Base-by-base conservation (phyloP, 2,113 vertebrate genomes). In the Heterotis niloticus region DNA sequence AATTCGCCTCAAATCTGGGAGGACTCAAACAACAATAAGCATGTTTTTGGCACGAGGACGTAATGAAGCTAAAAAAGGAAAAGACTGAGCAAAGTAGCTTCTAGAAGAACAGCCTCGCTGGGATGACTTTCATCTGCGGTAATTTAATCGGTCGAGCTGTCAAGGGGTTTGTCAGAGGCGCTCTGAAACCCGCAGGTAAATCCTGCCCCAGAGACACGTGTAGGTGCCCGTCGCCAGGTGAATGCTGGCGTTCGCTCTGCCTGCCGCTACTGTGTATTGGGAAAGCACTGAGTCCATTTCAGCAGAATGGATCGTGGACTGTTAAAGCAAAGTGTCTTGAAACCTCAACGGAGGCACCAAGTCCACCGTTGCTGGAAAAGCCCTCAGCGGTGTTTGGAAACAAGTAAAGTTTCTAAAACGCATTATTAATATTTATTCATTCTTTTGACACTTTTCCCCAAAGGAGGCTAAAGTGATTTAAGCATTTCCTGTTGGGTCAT, bases 11-110 rank as follows among this genome's bases (percentile, higher is more conserved):
- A 71, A 78, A 68, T 71, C 16, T 77, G 78, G 24, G 71, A 78
- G 66, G 73, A 83, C 80, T 78, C 81, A 77, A 28, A 80, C 77
- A 76, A 82, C 72, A 76, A 80, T 79, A 82, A 77, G 80, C 71
- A 76, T 56, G 18, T 68, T 82, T 59, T 79, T 77, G 73, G 77
- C 75, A 69, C 60, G 75, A 78, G 72, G 77, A 29, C 14, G 13
- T 51, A 62, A 79, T 71, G 18, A 66, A 82, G 75, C 29, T 29
- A 64, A 69, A 70, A 76, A 65, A 70, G 71, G 64, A 29, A 67
- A 75, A 34, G 11, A 52, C 23, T 5, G 68, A 5, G 68, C 26
- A 62, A 68, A 62, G 20, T 10, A 62, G 20, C 14, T 3, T 17
- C 11, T 14, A 62, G 34, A 10, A 62, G 59, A 62, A 62, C n/a